Percentiles rank a stretch among this genome's conserved stretches.
Conservation (phyloP, 2,113 vertebrate genomes). For the Strigops habroptila region DNA sequence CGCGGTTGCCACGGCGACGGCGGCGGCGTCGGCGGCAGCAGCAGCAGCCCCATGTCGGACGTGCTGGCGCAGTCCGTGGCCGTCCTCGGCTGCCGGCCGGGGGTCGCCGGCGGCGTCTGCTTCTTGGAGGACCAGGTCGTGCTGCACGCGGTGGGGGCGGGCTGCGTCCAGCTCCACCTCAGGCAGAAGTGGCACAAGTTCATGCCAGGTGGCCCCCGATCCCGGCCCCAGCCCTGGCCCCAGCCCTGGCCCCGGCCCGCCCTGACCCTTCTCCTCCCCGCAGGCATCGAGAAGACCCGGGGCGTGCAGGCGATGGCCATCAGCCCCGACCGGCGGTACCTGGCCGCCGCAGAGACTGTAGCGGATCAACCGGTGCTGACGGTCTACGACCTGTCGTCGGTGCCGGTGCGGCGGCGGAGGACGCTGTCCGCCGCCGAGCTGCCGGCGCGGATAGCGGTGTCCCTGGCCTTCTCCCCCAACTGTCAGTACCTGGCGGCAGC, state of each 20-base stretch:
- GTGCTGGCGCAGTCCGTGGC: constrained; percentile 74
- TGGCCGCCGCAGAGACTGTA: constrained; percentile 84
- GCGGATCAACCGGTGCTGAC: constrained; percentile 78
- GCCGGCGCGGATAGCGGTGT: constrained; percentile 70
- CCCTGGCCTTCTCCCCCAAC: constrained; percentile 90
- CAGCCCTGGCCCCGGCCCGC: rapidly evolving
- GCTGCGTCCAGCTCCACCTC: constrained; percentile 85
- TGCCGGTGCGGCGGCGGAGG: constrained; percentile 79
- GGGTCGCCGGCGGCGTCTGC: constrained; percentile 82
- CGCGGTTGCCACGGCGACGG: constrained; percentile 3
- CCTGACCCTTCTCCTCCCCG: not conserved
- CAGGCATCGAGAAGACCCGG: constrained; percentile 75
- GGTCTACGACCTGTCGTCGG: constrained; percentile 83
- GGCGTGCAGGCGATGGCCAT: constrained; percentile 83
- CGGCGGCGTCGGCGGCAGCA: not conserved
- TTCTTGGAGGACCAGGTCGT: constrained; percentile 87
- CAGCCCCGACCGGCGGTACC: constrained; percentile 83
- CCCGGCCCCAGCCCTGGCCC: rapidly evolving
- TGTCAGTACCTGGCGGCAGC: constrained; percentile 85
- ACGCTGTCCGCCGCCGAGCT: constrained; percentile 74
- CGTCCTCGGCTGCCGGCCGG: constrained; percentile 80
- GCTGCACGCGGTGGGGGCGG: constrained; percentile 84
- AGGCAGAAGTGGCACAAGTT: constrained; percentile 84
- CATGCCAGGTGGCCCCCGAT: constrained; percentile 80
- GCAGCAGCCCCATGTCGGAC: not conserved